Conservation (phyloP, 2,113 vertebrate species). For the Andinoacara biseriatus region DNA sequence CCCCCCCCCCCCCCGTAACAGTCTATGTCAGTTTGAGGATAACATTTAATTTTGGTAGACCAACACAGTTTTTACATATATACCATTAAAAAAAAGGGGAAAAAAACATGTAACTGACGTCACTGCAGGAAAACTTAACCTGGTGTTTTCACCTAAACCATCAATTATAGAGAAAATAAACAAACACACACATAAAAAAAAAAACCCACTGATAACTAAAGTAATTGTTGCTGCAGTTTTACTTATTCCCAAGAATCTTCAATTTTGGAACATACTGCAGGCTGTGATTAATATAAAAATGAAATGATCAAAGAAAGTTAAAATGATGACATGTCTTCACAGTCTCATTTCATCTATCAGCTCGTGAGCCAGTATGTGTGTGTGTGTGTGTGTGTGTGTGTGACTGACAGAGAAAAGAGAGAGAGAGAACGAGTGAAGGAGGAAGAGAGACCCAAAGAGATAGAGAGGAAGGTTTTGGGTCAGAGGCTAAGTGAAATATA, state of each 20-base stretch:
- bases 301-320: neutral
- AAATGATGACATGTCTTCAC: constrained; percentile 30
- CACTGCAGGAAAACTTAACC: neutral
- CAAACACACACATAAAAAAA: neutral
- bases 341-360: constrained; percentile 13
- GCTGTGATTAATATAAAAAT: neutral
- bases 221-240: too few relatives aligned
- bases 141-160: neutral
- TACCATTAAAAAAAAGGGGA: neutral
- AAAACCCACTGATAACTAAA: neutral
- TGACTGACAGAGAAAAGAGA: neutral
- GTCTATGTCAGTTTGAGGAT: neutral
- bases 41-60: neutral
- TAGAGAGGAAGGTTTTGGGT: constrained; percentile 64
- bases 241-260: neutral
- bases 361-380: too few relatives aligned
- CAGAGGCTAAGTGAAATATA: constrained; percentile 83
- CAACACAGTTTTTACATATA: neutral
- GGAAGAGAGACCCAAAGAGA: constrained; percentile 41
- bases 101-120: neutral
- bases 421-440: constrained; percentile 12
- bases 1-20: neutral
- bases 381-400: neutral
- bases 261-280: neutral
- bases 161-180: neutral